phyloP scores from a whole-genome alignment of 2,113 vertebrate species.

The Nothocercus nigrocapillus region DNA sequence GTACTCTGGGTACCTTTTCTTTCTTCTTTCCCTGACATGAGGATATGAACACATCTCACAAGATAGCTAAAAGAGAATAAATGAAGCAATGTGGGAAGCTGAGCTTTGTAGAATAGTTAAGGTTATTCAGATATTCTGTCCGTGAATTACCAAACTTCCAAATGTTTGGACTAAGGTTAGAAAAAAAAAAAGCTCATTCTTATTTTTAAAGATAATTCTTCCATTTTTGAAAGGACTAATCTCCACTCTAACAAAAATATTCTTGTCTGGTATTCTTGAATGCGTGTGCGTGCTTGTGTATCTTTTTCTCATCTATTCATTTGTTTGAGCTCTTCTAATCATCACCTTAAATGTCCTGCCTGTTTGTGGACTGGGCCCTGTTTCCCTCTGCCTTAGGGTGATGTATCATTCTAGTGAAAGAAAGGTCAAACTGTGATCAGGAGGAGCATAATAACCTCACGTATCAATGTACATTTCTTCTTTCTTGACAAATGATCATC shows the following conservation, averaged over 20 bases:
- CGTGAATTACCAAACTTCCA: not conserved
- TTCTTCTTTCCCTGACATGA: not conserved
- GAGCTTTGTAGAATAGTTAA: not conserved
- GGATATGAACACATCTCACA: not conserved
- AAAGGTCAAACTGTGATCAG: conserved; percentile 65
- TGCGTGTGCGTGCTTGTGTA: not conserved
- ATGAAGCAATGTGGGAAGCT: not conserved
- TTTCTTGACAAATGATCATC: conserved; percentile 61
- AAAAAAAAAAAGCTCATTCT: not conserved
- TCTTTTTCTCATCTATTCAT: conserved; percentile 16
- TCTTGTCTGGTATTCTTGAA: not conserved
- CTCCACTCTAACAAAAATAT: not conserved
- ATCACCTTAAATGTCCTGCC: not conserved
- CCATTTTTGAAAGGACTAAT: not conserved
- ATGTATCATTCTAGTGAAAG: conserved; percentile 40
- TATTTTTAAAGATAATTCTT: not conserved
- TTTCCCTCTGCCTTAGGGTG: conserved; percentile 30
- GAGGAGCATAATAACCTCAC: conserved; percentile 58
- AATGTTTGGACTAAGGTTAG: not conserved
- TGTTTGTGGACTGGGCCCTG: not conserved
- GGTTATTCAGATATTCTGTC: not conserved
- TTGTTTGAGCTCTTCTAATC: conserved; percentile 23
- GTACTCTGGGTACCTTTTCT: not conserved
- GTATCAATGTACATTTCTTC: conserved; percentile 47
- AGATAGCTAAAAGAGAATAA: not conserved